These are phyloP conservation scores for Psilanteris sp. DNA, from an alignment of 1,140 invertebrate species.

Conservation along the genomic window DNA sequence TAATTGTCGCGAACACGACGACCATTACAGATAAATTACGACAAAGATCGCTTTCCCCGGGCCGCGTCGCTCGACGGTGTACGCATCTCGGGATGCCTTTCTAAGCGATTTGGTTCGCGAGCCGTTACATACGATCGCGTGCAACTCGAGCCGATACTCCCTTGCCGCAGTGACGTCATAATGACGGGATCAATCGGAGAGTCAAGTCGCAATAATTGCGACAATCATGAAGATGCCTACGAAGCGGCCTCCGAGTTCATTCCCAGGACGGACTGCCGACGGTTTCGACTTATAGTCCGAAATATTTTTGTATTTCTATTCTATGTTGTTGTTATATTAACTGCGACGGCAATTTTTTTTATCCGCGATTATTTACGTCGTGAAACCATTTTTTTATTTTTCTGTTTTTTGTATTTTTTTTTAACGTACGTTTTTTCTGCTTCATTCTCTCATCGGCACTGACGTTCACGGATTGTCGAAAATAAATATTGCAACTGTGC, in stretches of 20 bases:
- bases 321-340: too few species aligned
- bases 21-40: conserved; percentile 62
- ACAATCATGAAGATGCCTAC: conserved; percentile 72
- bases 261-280: too few species aligned
- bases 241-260: conserved; percentile 61
- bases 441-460: too few species aligned
- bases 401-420: too few species aligned
- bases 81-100: conserved; percentile 36
- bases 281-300: too few species aligned
- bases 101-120: conserved; percentile 31
- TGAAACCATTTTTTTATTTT: too few species aligned
- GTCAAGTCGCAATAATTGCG: conserved; percentile 79
- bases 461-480: too few species aligned
- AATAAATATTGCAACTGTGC: too few species aligned
- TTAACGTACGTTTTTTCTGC: too few species aligned
- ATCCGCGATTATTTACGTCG: too few species aligned
- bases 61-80: conserved; percentile 5
- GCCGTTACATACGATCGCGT: conserved; percentile 53
- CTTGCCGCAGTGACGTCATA: conserved; percentile 70
- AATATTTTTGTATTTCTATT: too few species aligned
- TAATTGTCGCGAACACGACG: conserved; percentile 61
- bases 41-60: conserved; percentile 51
- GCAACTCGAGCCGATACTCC: conserved; percentile 24
- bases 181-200: conserved; percentile 75
- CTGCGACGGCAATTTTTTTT: too few species aligned